Evolutionary conservation across 2,797 vertebrate genomes (phyloP), one percentile per base, ranked within the genome.

Genomic region (Halcyon smyrnensis): DNA sequence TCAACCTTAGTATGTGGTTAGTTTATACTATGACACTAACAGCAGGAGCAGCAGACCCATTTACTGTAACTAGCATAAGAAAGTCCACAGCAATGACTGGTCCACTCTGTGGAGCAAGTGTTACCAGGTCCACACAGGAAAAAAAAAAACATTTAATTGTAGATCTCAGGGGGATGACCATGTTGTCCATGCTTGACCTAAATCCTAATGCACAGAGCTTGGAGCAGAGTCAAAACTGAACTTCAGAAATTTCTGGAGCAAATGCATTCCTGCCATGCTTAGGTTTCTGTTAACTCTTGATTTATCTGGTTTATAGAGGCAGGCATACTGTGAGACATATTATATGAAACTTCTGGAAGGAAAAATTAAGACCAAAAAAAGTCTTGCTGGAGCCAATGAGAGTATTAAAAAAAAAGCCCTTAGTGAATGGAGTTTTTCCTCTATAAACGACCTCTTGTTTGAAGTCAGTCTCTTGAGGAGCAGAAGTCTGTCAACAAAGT

Each of bases 391-490:
- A 92, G 50, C 30, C 37, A 71, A 59, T 6, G 23, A 63, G 43
- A 80, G 18, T 32, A 84, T 25, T 25, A 32, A 54, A 69, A 51
- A 51, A 27, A 28, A 69, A 37, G 1, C 34, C 37, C 50, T 57
- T 85, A 79, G 41, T 59, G 69, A 71, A 87, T 43, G 28, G 45
- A 63, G 18, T 16, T 85, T 87, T 83, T 80, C 28, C 39, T 80
- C 43, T 84, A 6, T n/a, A 91, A 93, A 84, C 5, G 20, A 65
- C 82, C 28, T 77, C 41, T 82, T 11, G 2, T 92, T 91, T 91
- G 87, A 95, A 95, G 93, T 80, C 8, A 0, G 71, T 87, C 90
- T 87, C 95, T 87, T 36, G 89, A 90, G 83, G 23, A 3, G 18
- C 10, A 76, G 48, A 88, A 87, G 16, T 48, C 70, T 84, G 84